These are phyloP conservation scores for Diplolepis rosae DNA, from an alignment of 2,888 invertebrate species.

Conservation along the genomic window DNA sequence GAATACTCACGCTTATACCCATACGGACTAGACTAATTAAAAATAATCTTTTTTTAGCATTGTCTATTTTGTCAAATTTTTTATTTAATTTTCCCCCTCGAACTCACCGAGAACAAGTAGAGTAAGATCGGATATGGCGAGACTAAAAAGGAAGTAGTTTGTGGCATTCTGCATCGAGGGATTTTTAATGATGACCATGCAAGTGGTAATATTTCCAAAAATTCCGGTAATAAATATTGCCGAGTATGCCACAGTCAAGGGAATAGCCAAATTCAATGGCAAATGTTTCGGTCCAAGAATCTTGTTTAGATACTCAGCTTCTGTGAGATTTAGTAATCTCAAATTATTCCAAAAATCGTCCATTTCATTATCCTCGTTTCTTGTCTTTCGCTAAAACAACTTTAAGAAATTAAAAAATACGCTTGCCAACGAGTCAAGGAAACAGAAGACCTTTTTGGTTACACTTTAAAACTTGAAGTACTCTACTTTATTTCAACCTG, in stretches of 20 bases:
- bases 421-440: not conserved
- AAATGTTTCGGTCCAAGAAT: constrained; percentile 73
- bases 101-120: constrained; percentile 87
- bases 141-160: constrained; percentile 92
- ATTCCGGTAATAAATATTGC: constrained; percentile 89
- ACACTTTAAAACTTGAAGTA: not conserved
- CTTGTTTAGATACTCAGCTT: constrained; percentile 67
- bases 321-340: constrained; percentile 63
- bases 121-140: constrained; percentile 90
- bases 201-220: constrained; percentile 88
- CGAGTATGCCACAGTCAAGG: constrained; percentile 82
- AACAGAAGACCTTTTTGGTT: not conserved
- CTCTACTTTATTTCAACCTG: not conserved
- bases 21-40: too few species aligned
- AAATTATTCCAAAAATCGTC: constrained; percentile 59
- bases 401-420: not conserved
- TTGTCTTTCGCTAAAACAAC: not conserved
- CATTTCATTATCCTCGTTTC: constrained; percentile 41
- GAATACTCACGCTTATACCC: too few species aligned
- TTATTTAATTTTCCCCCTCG: not conserved
- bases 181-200: constrained; percentile 88
- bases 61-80: not conserved
- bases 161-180: constrained; percentile 91
- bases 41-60: too few species aligned
- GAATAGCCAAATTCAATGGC: constrained; percentile 66